These are phyloP conservation scores for Malurus splendens DNA, from an alignment of 2,797 vertebrate genomes.

Conservation along the genomic window DNA sequence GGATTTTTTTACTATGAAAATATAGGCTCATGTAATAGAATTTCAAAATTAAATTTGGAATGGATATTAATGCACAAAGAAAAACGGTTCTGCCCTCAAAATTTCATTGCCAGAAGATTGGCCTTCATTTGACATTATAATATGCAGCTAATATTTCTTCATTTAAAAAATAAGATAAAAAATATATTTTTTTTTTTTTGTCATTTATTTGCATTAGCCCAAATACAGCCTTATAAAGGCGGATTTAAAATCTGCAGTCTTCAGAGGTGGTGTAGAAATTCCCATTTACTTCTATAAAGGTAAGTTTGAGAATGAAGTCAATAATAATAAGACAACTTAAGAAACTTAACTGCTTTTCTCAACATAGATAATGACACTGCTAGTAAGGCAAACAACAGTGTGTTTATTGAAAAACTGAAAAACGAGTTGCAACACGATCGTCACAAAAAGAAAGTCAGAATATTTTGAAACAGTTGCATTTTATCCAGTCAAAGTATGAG, in stretches of 20 bases:
- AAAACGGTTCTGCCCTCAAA: not conserved
- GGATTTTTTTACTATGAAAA: not conserved
- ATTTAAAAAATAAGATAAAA: not conserved
- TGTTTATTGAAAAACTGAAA: slow-evolving; percentile 33
- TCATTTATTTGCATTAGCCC: not conserved
- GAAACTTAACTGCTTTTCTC: not conserved
- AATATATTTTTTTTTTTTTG: not conserved
- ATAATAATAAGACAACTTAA: not conserved
- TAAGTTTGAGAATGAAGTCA: not conserved
- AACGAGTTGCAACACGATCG: slow-evolving; percentile 12
- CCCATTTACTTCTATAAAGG: not conserved
- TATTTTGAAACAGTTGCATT: slow-evolving; percentile 38
- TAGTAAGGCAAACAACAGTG: not conserved
- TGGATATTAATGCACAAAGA: not conserved
- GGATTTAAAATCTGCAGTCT: not conserved
- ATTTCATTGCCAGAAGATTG: not conserved
- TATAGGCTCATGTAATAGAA: not conserved
- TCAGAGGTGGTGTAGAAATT: not conserved
- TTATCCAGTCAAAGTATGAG: slow-evolving; percentile 10
- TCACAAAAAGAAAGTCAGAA: slow-evolving; percentile 13
- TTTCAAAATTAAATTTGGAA: not conserved
- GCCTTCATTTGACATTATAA: not conserved
- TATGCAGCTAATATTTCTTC: not conserved
- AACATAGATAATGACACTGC: not conserved
- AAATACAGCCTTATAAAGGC: not conserved